These are phyloP conservation scores for Microcaecilia unicolor DNA, from an alignment of 2,797 vertebrate species.

Conservation along the genomic window DNA sequence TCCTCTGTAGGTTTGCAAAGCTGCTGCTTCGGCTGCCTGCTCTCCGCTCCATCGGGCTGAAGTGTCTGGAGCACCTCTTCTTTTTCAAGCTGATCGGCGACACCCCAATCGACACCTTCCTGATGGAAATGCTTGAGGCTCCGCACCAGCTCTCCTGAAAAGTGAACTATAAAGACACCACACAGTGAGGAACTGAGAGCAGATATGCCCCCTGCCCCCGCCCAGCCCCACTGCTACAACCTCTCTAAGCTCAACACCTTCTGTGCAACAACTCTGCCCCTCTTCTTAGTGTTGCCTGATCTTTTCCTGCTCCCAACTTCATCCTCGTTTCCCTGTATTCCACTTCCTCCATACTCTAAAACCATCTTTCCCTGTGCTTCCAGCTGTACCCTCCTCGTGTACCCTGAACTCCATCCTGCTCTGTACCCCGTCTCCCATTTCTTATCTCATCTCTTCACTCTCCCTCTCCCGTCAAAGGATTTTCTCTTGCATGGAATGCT, in stretches of 20 bases:
- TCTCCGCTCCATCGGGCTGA: conserved; percentile 82
- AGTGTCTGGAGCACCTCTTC: conserved; percentile 90
- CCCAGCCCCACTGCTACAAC: neutral
- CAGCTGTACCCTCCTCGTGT: too few relatives aligned
- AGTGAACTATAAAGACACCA: neutral
- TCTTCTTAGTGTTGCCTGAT: too few relatives aligned
- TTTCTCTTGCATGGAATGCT: too few relatives aligned
- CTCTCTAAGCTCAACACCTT: neutral
- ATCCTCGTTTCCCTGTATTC: too few relatives aligned
- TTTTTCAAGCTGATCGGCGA: conserved; percentile 93
- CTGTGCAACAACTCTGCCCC: neutral
- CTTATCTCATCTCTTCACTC: too few relatives aligned
- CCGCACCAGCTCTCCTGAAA: conserved; percentile 75
- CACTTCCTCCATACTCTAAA: too few relatives aligned
- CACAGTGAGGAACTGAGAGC: neutral
- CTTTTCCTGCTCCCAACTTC: too few relatives aligned
- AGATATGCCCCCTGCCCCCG: neutral
- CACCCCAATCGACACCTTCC: conserved; percentile 89
- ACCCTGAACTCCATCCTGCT: too few relatives aligned
- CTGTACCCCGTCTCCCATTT: too few relatives aligned
- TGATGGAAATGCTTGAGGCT: conserved; percentile 91
- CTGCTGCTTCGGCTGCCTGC: conserved; percentile 85
- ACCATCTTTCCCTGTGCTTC: too few relatives aligned
- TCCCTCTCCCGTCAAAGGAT: too few relatives aligned
- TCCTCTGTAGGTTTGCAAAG: conserved; percentile 73